Evolutionary conservation across 2,113 vertebrate genomes (phyloP), one percentile per base, ranked within the genome.

Genomic region (Pterocles orientalis): DNA sequence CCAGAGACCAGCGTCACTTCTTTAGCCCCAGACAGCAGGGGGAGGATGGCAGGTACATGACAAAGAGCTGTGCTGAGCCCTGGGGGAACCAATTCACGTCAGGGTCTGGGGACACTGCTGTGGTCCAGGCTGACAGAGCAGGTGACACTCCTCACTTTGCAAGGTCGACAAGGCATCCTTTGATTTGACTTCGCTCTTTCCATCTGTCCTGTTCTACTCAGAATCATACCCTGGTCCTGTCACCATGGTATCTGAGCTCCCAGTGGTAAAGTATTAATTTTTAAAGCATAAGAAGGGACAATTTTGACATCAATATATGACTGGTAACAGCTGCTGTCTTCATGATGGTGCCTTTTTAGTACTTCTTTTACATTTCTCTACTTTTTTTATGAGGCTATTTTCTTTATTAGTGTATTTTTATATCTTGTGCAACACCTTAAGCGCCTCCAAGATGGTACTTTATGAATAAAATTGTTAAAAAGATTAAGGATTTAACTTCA

Each of bases 381-480:
- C 72, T 65, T 89, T 94, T 60, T 94, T 94, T 86, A 97, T 62
- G 75, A 79, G 61, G 56, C 56, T 79, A 31, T 77, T 95, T 95
- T 69, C 91, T 91, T 91, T 91, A 94, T 86, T 86, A 91, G 82
- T 16, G 9, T 31, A 14, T 47, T 90, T 94, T 85, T 91, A 95
- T 60, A 86, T 48, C 76, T 86, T 51, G 56, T 36, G 34, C 75
- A 90, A 92, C 69, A 77, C 84, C 84, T 83, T 36, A 71, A 88
- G 78, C 6, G 2, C n/a, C 68, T 94, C 57, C 56, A 56, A 82
- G 54, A 69, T 79, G 16, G 28, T 34, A 64, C 41, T 86, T 90
- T n/a, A 80, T 68, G 92, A 87, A 92, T 92, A 93, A 82, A 96
- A 84, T 61, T 92, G 21, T 85, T 93, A 88, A 77, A 88, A 93